phyloP scores from a whole-genome alignment of 53 echinoderm and acorn worm species.

The Mesocentrotus franciscanus region DNA sequence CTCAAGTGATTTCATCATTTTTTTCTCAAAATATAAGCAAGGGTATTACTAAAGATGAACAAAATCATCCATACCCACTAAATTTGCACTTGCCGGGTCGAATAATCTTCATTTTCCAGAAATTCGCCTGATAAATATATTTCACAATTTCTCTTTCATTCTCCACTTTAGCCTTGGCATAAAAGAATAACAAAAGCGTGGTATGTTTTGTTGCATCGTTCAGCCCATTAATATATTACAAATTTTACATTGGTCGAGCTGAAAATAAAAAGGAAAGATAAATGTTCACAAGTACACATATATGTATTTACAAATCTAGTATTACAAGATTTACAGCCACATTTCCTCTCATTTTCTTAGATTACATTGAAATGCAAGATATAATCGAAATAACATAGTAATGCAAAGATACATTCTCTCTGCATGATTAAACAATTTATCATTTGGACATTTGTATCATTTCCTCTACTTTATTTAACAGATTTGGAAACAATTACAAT shows the following conservation, averaged over 20 bases:
- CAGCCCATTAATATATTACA: constrained; percentile 56
- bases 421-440: background rate
- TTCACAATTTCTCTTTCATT: background rate
- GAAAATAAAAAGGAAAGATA: constrained; percentile 37
- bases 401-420: background rate
- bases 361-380: constrained; percentile 24
- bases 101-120: background rate
- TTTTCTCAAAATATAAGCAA: background rate
- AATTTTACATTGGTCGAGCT: constrained; percentile 64
- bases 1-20: constrained; percentile 11
- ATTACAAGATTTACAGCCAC: constrained; percentile 53
- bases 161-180: background rate
- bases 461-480: background rate
- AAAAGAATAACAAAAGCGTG: constrained; percentile 33
- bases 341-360: constrained; percentile 7
- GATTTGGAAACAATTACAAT: background rate
- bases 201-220: constrained; percentile 39
- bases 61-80: background rate
- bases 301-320: constrained; percentile 66
- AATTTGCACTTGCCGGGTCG: constrained; percentile 54
- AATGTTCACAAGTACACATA: constrained; percentile 65
- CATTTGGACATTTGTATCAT: background rate
- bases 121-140: constrained; percentile 19
- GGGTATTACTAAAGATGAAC: background rate
- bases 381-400: background rate